These are phyloP conservation scores for Teinopalpus imperialis DNA, from an alignment of 2,888 invertebrate species.

Conservation along the genomic window DNA sequence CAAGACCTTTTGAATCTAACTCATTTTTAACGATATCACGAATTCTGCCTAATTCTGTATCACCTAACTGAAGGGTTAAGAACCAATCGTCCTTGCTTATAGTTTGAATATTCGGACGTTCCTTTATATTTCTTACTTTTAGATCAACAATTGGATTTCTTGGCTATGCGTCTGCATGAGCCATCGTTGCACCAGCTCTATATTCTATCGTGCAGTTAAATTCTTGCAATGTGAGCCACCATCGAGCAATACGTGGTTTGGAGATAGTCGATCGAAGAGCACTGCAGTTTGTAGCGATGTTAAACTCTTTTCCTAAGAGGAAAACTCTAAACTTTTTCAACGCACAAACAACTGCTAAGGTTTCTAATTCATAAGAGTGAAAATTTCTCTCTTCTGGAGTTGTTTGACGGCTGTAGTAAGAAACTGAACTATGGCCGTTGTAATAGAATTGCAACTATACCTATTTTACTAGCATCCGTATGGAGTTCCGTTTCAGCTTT, in stretches of 20 bases:
- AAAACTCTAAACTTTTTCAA: conserved; percentile 28
- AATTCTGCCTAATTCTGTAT: too few relatives aligned
- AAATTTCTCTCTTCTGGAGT: conserved; percentile 31
- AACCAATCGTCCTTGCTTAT: too few relatives aligned
- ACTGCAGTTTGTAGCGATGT: too few relatives aligned
- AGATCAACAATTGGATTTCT: background rate
- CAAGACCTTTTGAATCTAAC: conserved; percentile 22
- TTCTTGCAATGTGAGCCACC: conserved; percentile 26
- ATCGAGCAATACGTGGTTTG: too few relatives aligned
- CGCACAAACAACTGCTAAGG: conserved; percentile 31
- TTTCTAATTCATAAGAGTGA: conserved; percentile 34
- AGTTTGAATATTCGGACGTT: too few relatives aligned
- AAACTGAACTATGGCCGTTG: background rate
- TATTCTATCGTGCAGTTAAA: conserved; percentile 26
- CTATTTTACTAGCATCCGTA: background rate
- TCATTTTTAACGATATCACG: too few relatives aligned
- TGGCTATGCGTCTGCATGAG: conserved; percentile 21
- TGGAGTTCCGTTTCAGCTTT: background rate
- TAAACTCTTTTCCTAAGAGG: too few relatives aligned
- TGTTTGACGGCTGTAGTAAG: conserved; percentile 33
- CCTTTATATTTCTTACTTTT: background rate
- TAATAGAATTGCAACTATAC: background rate
- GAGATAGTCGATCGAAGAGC: too few relatives aligned
- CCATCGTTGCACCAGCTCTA: conserved; percentile 20
- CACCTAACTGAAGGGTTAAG: conserved; percentile 21